These are phyloP conservation scores for Propithecus perrieri DNA, from an alignment of 2,797 vertebrate species.

Conservation along the genomic window DNA sequence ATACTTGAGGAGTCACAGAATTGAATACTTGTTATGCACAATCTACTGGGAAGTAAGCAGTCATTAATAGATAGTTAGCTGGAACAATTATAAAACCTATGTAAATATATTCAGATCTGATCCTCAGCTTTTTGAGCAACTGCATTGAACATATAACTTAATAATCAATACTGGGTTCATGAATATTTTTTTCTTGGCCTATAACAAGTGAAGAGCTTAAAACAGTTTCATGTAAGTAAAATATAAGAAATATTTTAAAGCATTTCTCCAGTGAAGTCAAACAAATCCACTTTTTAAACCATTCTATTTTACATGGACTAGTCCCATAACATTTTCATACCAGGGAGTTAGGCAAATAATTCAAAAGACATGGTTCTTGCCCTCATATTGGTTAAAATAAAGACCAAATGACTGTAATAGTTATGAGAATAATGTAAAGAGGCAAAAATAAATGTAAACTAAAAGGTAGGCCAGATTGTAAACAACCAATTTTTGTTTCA, in stretches of 20 bases:
- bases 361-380: neutral
- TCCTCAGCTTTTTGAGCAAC: neutral
- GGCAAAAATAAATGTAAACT: slow-evolving; percentile 29
- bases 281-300: neutral
- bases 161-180: neutral
- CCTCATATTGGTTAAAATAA: slow-evolving; percentile 38
- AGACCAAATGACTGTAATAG: neutral
- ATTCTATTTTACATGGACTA: neutral
- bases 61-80: neutral
- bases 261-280: slow-evolving; percentile 18
- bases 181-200: neutral
- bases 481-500: neutral
- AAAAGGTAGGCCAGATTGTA: neutral
- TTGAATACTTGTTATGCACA: neutral
- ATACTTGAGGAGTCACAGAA: neutral
- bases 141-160: neutral
- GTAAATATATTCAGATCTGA: slow-evolving; percentile 36
- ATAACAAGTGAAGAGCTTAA: slow-evolving; percentile 21
- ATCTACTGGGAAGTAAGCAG: neutral
- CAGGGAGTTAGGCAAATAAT: neutral
- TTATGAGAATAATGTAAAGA: neutral
- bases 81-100: slow-evolving; percentile 4
- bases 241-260: neutral
- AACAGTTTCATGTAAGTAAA: slow-evolving; percentile 32
- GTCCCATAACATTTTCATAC: neutral